Percentiles rank a stretch among this genome's conserved stretches.
Conservation (phyloP, 2,888 invertebrate species). For the Allophyes oxyacanthae region DNA sequence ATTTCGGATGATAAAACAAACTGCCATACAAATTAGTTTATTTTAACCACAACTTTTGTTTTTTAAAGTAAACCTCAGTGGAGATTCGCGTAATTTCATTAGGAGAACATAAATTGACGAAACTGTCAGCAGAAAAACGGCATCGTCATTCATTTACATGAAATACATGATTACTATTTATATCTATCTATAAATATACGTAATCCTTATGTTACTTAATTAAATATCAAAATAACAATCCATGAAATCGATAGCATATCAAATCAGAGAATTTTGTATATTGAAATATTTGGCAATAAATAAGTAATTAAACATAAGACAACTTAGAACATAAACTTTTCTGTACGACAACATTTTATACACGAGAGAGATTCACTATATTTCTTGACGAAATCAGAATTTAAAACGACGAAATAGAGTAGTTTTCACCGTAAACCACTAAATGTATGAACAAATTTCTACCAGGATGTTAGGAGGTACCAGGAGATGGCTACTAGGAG, state of each 20-base stretch:
- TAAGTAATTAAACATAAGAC: background rate
- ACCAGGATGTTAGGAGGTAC: conserved; percentile 65
- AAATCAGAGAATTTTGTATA: conserved; percentile 27
- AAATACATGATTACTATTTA: conserved; percentile 8
- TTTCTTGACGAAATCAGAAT: conserved; percentile 11
- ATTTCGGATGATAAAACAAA: conserved; percentile 2
- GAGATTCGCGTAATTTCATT: conserved; percentile 60
- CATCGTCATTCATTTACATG: conserved; percentile 22
- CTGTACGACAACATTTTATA: no score
- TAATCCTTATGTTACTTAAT: conserved; percentile 14
- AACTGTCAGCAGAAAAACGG: conserved; percentile 4
- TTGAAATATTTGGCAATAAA: conserved; percentile 31
- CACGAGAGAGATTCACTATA: no score
- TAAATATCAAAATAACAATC: conserved; percentile 12
- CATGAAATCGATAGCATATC: conserved; percentile 37
- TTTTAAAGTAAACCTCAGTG: conserved; percentile 36
- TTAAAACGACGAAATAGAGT: conserved; percentile 35
- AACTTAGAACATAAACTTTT: background rate
- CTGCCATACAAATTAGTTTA: background rate
- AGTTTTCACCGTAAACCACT: conserved; percentile 58
- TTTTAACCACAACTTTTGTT: conserved; percentile 12
- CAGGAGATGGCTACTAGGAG: conserved; percentile 50
- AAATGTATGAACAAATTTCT: conserved; percentile 65
- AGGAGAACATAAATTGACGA: conserved; percentile 55
- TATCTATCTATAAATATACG: conserved; percentile 22